These are phyloP conservation scores for Silurus lanzhouensis DNA, from an alignment of 2,797 vertebrate species.

Conservation along the genomic window DNA sequence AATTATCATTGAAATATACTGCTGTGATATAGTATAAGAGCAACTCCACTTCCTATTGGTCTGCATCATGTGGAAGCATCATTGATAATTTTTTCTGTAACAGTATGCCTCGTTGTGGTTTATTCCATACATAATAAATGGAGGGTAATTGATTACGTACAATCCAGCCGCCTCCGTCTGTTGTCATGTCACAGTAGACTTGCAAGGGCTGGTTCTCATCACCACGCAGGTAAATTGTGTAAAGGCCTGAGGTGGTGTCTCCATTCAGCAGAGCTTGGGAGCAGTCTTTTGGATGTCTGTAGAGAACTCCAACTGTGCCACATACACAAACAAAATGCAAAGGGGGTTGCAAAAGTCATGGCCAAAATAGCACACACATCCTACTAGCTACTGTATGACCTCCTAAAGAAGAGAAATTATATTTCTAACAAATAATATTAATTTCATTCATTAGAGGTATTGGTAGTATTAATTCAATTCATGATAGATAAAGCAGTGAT, in stretches of 20 bases:
- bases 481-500: neutral
- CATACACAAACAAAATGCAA: constrained; percentile 26
- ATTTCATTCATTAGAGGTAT: neutral
- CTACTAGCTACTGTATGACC: neutral
- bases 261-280: constrained; percentile 92
- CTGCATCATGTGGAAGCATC: neutral
- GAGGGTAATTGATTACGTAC: constrained; percentile 74
- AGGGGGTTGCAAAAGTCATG: neutral
- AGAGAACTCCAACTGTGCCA: constrained; percentile 84
- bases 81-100: neutral
- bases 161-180: constrained; percentile 94
- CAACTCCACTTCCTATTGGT: neutral
- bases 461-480: neutral
- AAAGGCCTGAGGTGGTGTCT: constrained; percentile 82
- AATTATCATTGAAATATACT: neutral
- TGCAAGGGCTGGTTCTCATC: constrained; percentile 83
- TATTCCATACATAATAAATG: neutral
- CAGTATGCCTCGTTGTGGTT: neutral
- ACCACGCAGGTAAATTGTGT: constrained; percentile 87
- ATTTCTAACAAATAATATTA: neutral
- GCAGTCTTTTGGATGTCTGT: constrained; percentile 89
- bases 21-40: no score
- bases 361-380: neutral
- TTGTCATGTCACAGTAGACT: constrained; percentile 93
- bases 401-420: neutral